Evolutionary conservation across 2,888 invertebrate species (phyloP).

Genomic region (Scaeva pyrastri): DNA sequence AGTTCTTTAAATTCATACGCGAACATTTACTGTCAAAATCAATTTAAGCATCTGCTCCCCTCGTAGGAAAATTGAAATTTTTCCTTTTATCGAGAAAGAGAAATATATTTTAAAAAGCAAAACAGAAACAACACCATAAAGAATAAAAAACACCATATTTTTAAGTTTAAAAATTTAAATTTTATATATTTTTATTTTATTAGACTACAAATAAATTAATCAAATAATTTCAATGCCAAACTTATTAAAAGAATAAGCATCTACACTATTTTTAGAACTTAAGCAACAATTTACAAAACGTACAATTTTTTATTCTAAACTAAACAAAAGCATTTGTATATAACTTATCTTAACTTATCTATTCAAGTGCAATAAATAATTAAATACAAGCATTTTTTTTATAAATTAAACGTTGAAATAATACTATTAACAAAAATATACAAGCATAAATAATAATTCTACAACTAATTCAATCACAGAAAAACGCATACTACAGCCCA

Average conservation of each 20-base stretch:
- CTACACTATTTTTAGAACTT: neutral
- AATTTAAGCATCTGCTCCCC: too few relatives aligned
- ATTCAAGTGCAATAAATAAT: too few relatives aligned
- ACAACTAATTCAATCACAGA: slow-evolving; percentile 14
- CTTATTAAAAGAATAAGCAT: neutral
- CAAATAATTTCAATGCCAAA: neutral
- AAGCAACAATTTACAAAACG: neutral
- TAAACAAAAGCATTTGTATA: too few relatives aligned
- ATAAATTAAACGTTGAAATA: neutral
- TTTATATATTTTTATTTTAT: slow-evolving; percentile 8
- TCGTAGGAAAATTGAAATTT: too few relatives aligned
- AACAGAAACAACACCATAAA: neutral
- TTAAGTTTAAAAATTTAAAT: neutral
- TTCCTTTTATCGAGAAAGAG: too few relatives aligned
- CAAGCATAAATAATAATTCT: neutral
- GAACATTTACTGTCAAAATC: too few relatives aligned
- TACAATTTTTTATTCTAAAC: neutral
- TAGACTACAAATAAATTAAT: neutral
- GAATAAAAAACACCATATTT: slow-evolving; percentile 2
- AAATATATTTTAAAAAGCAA: neutral
- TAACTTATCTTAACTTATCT: too few relatives aligned
- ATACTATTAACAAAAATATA: neutral
- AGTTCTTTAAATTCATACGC: too few relatives aligned
- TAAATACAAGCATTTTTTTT: too few relatives aligned
- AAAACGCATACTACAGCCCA: neutral